Evolutionary conservation across 2,797 vertebrate species (phyloP), one percentile per base, ranked within the genome.

Genomic region (Chelmon rostratus): DNA sequence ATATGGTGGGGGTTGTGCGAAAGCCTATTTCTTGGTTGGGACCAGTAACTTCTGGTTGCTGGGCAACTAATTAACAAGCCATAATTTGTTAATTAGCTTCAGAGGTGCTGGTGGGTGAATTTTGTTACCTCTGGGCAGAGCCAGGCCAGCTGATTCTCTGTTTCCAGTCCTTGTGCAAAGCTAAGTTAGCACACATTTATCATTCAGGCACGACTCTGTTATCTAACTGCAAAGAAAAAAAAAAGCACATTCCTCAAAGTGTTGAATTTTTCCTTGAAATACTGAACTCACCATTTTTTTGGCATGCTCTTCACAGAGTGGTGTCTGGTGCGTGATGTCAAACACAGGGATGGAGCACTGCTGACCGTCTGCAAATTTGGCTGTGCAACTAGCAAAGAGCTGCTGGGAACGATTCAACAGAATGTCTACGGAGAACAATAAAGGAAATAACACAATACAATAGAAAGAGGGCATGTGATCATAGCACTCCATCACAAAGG

Each of bases 221-320:
- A 1, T 57, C 6, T 0, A 56, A 53, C 57, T 47, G 21, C 8
- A 38, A 31, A 46, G 28, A 67, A 49, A 44, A 38, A 31, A 46
- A 28, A 67, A 49, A 44, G 4, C 0, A 0, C 1, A 10, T 19
- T 59, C 19, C 2, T 16, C 10, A 70, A 38, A 57, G 46, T 54
- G 35, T 28, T 46, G 1, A 35, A 54, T 31, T 25, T 67, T 44
- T 21, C 37, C 15, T 31, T 67, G 35, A 12, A 70, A 68, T 47
- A 10, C 0, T 33, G 18, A 67, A 84, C 95, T 95, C 90, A 99
- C 98, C 98, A 99, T 99, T 94, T 99, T 99, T 97, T 99, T 98
- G 97, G 98, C 98, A 95, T 99, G 98, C 94, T 99, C 98, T 93
- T 99, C 98, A 3, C 98, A 99, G 83, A 99, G 96, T 88, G 98